Conservation (phyloP, 2,113 vertebrate species). For the Geothlypis trichas region DNA sequence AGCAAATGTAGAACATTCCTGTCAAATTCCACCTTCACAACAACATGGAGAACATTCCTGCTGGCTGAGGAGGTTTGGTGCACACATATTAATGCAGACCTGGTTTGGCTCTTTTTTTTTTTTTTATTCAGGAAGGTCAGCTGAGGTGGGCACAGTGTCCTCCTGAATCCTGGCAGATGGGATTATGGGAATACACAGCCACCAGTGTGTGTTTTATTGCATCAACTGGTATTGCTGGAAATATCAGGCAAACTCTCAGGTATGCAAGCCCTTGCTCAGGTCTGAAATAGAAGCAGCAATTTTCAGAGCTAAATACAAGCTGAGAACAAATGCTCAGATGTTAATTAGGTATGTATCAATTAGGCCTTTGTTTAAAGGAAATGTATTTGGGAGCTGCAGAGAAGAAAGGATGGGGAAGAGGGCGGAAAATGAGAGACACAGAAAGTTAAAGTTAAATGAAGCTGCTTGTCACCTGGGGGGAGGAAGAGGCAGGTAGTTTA, state of each 20-base stretch:
- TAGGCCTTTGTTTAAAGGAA: slow-evolving; percentile 48
- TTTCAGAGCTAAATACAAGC: slow-evolving; percentile 40
- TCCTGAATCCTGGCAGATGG: neutral
- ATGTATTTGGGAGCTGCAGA: neutral
- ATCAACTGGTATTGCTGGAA: neutral
- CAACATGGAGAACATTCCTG: neutral
- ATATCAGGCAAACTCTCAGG: neutral
- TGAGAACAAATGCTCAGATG: slow-evolving; percentile 13
- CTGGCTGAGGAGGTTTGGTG: neutral
- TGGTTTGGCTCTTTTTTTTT: rapidly evolving
- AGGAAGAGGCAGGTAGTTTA: slow-evolving; percentile 48
- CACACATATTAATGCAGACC: neutral
- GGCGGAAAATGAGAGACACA: slow-evolving; percentile 33
- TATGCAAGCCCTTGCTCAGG: neutral
- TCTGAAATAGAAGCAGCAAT: slow-evolving; percentile 56
- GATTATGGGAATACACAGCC: neutral
- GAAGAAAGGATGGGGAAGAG: slow-evolving; percentile 13
- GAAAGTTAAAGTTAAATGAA: slow-evolving; percentile 30
- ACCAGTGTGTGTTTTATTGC: neutral
- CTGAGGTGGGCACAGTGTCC: neutral
- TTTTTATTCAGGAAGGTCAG: neutral
- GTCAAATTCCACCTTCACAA: neutral
- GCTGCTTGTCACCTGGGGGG: slow-evolving; percentile 33
- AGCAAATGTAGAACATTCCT: neutral
- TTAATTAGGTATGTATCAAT: slow-evolving; percentile 49